A percentile compares a stretch with the other conserved stretches of the same genome.
These are phyloP conservation scores for Chymomyza amoena DNA, from an alignment of 2,888 invertebrate species.

Conservation along the genomic window DNA sequence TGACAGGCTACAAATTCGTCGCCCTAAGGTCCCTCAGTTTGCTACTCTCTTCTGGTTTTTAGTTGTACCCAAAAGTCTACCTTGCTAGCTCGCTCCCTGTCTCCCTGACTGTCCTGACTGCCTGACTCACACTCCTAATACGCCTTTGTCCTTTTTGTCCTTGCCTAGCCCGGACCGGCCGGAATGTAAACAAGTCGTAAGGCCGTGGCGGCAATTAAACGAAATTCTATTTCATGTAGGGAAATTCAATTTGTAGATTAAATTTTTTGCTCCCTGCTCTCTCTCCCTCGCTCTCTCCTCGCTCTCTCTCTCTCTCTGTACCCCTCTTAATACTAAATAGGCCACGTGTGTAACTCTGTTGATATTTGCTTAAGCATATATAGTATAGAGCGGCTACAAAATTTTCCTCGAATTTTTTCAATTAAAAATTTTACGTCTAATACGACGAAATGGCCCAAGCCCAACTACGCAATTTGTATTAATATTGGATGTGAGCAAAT, in stretches of 20 bases:
- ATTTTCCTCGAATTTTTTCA: conserved; percentile 2
- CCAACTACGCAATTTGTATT: background rate
- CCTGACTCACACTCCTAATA: background rate
- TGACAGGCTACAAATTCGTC: conserved; percentile 67
- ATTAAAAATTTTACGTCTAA: conserved; percentile 23
- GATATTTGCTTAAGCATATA: background rate
- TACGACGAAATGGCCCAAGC: background rate
- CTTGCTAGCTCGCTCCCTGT: conserved; percentile 2
- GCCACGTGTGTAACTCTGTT: background rate
- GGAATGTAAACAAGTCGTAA: conserved; percentile 58
- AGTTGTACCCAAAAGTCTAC: conserved; percentile 24
- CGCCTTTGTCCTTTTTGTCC: background rate
- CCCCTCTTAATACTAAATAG: background rate
- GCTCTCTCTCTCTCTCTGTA: no score
- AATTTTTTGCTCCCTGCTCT: conserved; percentile 29
- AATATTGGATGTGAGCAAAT: background rate
- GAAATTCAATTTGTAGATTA: conserved; percentile 69
- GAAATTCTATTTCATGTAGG: conserved; percentile 48
- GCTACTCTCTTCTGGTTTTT: background rate
- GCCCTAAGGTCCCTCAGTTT: conserved; percentile 40
- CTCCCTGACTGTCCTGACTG: no score
- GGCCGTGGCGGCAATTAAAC: conserved; percentile 59
- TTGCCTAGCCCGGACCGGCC: conserved; percentile 19
- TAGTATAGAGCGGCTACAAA: background rate
- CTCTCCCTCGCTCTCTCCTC: no score